Base-by-base conservation (phyloP, 1,140 invertebrate genomes). In the Zeugodacus cucurbitae region DNA sequence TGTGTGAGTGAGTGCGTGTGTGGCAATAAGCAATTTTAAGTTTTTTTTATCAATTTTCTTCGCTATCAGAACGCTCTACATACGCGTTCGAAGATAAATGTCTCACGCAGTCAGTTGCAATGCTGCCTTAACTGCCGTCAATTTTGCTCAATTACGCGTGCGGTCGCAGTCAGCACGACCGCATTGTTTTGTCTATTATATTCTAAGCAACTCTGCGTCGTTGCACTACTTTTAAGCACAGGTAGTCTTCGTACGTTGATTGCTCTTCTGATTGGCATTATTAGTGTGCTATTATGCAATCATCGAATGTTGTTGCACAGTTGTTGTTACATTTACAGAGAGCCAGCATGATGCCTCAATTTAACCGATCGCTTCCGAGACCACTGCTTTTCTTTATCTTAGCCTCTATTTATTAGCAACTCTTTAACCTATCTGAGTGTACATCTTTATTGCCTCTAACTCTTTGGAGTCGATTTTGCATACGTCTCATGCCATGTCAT, bases 201-300 rank as follows among this genome's bases (percentile, higher is more conserved):
- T 67, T 67, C 14, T 67, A n/a, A 4, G 26, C 29, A 29, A 17
- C 1, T 67, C 22, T 74, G 58, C 1, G 26, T 62, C 48, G 48
- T 54, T 54, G 48, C 58, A n/a, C 14, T 70, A 34, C 4, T 41
- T 70, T 70, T 4, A 48, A 0, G 2, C 0, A 14, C 11, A 20
- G 37, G 48, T 54, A 54, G 48, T 48, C 26, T 26, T 44, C 7
- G 37, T 20, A 54, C 48, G 74, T 22, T 14, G n/a, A n/a, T 82
- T 26, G 41, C 10, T 22, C 74, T 82, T 2, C 44, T 26, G 41
- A 82, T 48, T 82, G 74, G 74, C 34, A 48, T 82, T 82, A 82
- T 82, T 82, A 82, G 74, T 82, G 22, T 17, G n/a, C 74, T 44
- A 82, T 82, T 82, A 48, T 82, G 41, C 48, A 82, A 82, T 82